phyloP scores from a whole-genome alignment of 1,140 invertebrate species.

The Drosophila malerkotliana region DNA sequence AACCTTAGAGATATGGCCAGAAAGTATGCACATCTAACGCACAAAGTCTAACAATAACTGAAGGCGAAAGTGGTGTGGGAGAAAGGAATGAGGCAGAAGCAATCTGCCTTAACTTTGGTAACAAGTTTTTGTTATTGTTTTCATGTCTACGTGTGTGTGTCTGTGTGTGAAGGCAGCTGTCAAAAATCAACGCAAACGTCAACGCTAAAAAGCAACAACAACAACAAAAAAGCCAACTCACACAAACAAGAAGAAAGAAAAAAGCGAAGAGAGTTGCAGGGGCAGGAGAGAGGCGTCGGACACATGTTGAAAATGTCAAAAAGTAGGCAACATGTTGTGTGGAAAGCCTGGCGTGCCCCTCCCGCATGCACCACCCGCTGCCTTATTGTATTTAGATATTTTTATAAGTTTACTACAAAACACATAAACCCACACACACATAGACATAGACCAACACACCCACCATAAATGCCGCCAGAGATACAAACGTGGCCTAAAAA shows the following conservation, averaged over 20 bases:
- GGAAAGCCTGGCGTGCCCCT: constrained; percentile 30
- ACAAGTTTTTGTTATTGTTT: constrained; percentile 81
- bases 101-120: constrained; percentile 78
- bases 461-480: not conserved
- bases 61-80: constrained; percentile 5
- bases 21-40: constrained; percentile 69
- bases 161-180: constrained; percentile 76
- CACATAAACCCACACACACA: constrained; percentile 30
- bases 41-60: constrained; percentile 77
- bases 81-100: constrained; percentile 46
- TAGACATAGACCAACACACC: constrained; percentile 25
- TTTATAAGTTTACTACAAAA: constrained; percentile 63
- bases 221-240: constrained; percentile 33
- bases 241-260: constrained; percentile 9
- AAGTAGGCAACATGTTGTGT: constrained; percentile 79
- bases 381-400: constrained; percentile 62
- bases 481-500: constrained; percentile 46
- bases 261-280: constrained; percentile 2
- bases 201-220: constrained; percentile 72
- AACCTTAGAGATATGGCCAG: constrained; percentile 78
- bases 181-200: constrained; percentile 81
- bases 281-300: constrained; percentile 52
- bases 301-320: constrained; percentile 82
- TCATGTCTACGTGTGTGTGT: constrained; percentile 20
- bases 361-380: constrained; percentile 12